Evolutionary conservation across 2,113 vertebrate genomes (phyloP), one percentile per base, ranked within the genome.

Genomic region (Solea senegalensis): DNA sequence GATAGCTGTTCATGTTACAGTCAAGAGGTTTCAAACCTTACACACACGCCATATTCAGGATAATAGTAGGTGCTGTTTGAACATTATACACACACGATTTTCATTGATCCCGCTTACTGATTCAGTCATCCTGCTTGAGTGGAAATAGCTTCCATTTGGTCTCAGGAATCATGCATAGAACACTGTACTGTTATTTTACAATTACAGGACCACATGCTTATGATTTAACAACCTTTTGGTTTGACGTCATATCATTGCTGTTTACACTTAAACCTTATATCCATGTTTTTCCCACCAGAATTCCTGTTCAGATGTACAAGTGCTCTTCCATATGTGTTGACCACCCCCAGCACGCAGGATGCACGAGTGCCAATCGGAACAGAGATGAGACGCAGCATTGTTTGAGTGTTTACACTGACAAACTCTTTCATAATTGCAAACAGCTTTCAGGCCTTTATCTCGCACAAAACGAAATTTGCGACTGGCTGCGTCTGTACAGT

Each of bases 1-100:
- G 83, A 81, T 86, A 89, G 82, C 51, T 79, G 72, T 88, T 84
- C 69, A 28, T 72, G 75, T 84, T 78, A 72, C 80, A 82, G 83
- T 78, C 78, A 59, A 59, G 70, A 82, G 82, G 86, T 86, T 86
- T 71, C 70, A 68, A 54, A 80, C 72, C 71, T 63, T 70, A 73
- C 68, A 58, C 28, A 44, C 54, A 2, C 49, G 48, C 71, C 62
- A 61, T 34, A 67, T 70, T 75, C 59, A 43, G 78, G 82, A 85
- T 85, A 86, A 85, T 44, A 51, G 55, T 54, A 74, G 84, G 57
- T 84, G 86, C 83, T 84, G 69, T 80, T 81, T 88, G 64, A 62
- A 72, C 65, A 53, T 83, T 78, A 72, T 72, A 12, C 2, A 80
- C 77, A 70, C 63, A 59, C 53, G 85, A 76, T 66, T 83, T 54